phyloP scores from a whole-genome alignment of 2,113 vertebrate genomes.

The Clarias magur region DNA sequence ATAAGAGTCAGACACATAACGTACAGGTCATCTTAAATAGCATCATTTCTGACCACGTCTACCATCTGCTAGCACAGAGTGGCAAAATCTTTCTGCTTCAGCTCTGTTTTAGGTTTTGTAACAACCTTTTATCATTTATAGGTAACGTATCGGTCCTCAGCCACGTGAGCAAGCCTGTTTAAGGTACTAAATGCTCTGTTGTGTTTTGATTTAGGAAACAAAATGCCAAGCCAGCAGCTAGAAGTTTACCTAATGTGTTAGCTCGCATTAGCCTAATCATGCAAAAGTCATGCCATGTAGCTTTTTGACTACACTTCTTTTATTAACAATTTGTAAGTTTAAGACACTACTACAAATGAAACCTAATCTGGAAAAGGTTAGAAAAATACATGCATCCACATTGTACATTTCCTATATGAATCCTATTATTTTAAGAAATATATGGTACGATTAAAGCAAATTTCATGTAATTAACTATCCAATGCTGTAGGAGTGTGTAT shows the following conservation, averaged over 20 bases:
- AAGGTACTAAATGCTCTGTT: background rate
- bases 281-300: background rate
- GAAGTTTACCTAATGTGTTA: background rate
- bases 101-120: background rate
- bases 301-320: background rate
- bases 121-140: background rate
- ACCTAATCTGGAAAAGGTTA: constrained; percentile 11
- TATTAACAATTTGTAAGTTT: no score
- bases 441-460: background rate
- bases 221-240: background rate
- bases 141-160: background rate
- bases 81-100: background rate
- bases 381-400: background rate
- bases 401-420: background rate
- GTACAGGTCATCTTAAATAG: background rate
- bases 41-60: no score
- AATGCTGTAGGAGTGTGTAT: background rate
- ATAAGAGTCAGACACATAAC: background rate
- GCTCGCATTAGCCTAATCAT: background rate
- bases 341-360: background rate
- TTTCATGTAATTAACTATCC: background rate
- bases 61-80: background rate
- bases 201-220: background rate
- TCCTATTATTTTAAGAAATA: background rate
- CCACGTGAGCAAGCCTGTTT: background rate